Base-by-base conservation (phyloP, 2,113 vertebrate genomes). In the Zingel zingel region DNA sequence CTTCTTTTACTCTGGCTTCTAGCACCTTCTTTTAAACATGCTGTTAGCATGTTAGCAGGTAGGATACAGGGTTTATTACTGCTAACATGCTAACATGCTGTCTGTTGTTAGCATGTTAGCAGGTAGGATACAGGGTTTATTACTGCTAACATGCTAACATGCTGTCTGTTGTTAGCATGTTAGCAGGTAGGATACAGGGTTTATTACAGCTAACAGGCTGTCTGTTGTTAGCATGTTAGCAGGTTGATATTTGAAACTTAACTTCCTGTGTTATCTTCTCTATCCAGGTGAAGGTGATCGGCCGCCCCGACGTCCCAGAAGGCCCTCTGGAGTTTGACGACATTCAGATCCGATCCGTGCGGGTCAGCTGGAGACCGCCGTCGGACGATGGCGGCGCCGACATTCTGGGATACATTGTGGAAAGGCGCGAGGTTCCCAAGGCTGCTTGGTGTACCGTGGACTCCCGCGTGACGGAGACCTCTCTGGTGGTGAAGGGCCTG, bases 261-360 rank as follows among this genome's bases (percentile, higher is more conserved):
- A 45, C 8, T 2, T 53, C 54, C 13, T 78, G 0, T 58, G 1
- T 33, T 12, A 16, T 53, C 39, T 65, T 21, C 9, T 3, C 7
- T 18, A 25, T 71, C 6, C 18, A 94, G 93, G 93, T 99, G 69
- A 98, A 96, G 93, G 98, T 99, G 64, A 99, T 99, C 74, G 98
- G 98, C 85, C 97, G 94, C 81, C 98, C 98, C 50, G 97, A 99
- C 84, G 89, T 93, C 84, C 98, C 98, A 82, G 98, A 99, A 95
- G 98, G 98, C 21, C 98, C 98, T 64, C 96, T 99, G 63, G 98
- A 99, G 85, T 99, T 98, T 88, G 98, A 99, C 7, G 98, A 99
- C 78, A 97, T 99, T 90, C 98, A 99, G 88, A 95, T 97, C 74
- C 97, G 98, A 86, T 99, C 98, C 56, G 95, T 99, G 27, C 96